These are phyloP conservation scores for Erebia epiphron DNA, from an alignment of 2,888 invertebrate species.

Conservation along the genomic window DNA sequence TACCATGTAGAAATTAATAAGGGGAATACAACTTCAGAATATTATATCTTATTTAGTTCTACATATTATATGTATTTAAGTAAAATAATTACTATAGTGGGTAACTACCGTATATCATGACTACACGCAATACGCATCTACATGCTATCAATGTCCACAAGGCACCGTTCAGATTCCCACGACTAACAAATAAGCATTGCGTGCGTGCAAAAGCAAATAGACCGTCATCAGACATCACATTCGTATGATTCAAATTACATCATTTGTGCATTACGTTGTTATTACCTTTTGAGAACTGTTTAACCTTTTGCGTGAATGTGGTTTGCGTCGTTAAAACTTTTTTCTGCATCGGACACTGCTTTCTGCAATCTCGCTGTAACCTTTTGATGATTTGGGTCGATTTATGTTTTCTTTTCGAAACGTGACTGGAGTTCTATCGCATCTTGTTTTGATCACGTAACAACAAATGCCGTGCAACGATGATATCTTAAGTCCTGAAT, in stretches of 20 bases:
- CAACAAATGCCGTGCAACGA: no score
- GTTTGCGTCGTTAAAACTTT: not conserved
- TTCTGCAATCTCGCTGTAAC: not conserved
- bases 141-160: not conserved
- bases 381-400: not conserved
- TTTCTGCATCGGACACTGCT: not conserved
- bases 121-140: not conserved
- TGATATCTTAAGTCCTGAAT: no score
- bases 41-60: no score
- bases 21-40: no score
- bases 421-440: no score
- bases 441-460: no score
- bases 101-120: conserved; percentile 2
- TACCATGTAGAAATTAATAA: no score
- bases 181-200: conserved; percentile 6
- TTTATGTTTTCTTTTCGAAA: not conserved
- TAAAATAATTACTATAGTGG: not conserved
- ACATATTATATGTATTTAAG: no score
- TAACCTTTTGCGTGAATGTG: conserved; percentile 14
- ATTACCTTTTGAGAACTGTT: conserved; percentile 13
- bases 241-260: conserved; percentile 17
- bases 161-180: conserved; percentile 8
- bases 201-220: conserved; percentile 10
- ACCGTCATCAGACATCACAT: conserved; percentile 14
- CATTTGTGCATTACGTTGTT: conserved; percentile 17